Evolutionary conservation across 2,888 invertebrate genomes (phyloP), one percentile per base, ranked within the genome.

Genomic region (Drosophila aldrichi): DNA sequence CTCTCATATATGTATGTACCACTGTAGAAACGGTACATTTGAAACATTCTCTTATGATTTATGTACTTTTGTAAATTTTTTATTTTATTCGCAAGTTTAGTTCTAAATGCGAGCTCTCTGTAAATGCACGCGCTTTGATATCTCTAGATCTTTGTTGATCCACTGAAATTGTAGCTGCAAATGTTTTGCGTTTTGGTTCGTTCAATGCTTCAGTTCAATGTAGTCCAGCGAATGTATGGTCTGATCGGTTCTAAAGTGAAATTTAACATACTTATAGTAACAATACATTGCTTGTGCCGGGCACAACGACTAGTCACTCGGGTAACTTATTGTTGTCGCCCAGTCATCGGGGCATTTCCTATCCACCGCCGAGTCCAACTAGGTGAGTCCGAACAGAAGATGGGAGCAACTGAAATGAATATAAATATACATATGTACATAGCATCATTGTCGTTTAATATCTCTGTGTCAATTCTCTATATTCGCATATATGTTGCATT

Each of bases 281-380:
- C 89, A 94, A 94, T 90, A 94, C 94, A 69, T 92, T 94, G 80
- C 94, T 94, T 81, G 94, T 94, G 89, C 94, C 94, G 76, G 94
- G 93, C 85, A 89, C 91, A 66, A 93, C 93, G 67, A 91, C 90
- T 78, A 92, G 92, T 87, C 92, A 92, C 82, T 92, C 92, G 82
- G 92, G 91, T 81, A 93, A 90, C 89, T 91, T 92, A 91, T 92
- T 94, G 84, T 90, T 94, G 83, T 95, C 94, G 89, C 94, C 95
- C 12, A 94, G 95, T 83, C 94, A 95, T 88, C 94, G 95, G 82
- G 97, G 97, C 70, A 95, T 95, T 70, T 97, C 96, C 75, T 97
- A 97, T 92, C 97, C 97, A 62, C 97, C 97, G 9, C 96, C 96
- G 29, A 97, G 96, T 77, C 97, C 94, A 64, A 94, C 94, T 68